Conservation (phyloP, 2,797 vertebrate species). For the Hylomyscus alleni region DNA sequence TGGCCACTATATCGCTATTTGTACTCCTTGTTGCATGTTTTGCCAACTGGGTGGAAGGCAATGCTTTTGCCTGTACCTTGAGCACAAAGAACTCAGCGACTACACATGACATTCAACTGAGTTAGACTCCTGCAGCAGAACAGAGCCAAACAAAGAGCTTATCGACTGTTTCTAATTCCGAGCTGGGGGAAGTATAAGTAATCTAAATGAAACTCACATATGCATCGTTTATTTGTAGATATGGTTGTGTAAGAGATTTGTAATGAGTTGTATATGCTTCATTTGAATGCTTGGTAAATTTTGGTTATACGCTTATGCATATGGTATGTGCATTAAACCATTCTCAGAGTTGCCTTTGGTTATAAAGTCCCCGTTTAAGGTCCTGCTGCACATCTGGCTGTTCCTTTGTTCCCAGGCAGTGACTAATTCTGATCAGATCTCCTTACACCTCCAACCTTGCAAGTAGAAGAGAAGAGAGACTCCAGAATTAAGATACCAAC, state of each 20-base stretch:
- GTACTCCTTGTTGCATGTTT: neutral
- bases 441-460: conserved; percentile 71
- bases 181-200: conserved; percentile 75
- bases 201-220: conserved; percentile 82
- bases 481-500: conserved; percentile 62
- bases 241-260: conserved; percentile 80
- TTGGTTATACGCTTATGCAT: conserved; percentile 80
- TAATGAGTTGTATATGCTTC: conserved; percentile 85
- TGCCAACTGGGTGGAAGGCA: conserved; percentile 4
- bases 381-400: conserved; percentile 73
- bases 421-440: conserved; percentile 81
- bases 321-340: conserved; percentile 76
- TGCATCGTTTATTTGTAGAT: conserved; percentile 82
- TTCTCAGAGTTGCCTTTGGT: conserved; percentile 75
- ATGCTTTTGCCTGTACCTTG: conserved; percentile 20
- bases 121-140: neutral
- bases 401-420: conserved; percentile 78
- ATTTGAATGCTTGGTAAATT: conserved; percentile 86
- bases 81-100: neutral
- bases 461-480: conserved; percentile 63
- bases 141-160: conserved; percentile 60
- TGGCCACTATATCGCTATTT: neutral
- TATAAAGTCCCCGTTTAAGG: conserved; percentile 69
- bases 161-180: conserved; percentile 79
- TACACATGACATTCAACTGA: neutral